Percentiles rank a stretch among this genome's conserved stretches.
Conservation (phyloP, 2,113 vertebrate species). For the Elgaria multicarinata region DNA sequence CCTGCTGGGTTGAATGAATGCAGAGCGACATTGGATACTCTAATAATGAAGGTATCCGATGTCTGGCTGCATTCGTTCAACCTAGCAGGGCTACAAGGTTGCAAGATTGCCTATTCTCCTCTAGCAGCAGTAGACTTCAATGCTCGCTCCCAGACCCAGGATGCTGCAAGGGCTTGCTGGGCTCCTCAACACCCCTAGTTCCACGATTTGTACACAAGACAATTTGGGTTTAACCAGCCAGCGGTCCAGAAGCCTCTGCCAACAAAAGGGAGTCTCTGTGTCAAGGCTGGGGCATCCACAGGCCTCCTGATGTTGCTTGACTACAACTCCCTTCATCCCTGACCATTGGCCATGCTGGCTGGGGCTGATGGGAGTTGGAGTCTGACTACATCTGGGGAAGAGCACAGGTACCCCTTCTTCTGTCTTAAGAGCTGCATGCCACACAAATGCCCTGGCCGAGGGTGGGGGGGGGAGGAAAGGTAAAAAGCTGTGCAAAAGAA, state of each 20-base stretch:
- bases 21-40: neutral
- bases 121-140: no score
- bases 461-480: neutral
- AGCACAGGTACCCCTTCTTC: no score
- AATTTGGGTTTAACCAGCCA: neutral
- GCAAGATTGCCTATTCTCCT: no score
- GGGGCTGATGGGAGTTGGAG: no score
- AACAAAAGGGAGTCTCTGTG: neutral
- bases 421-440: neutral
- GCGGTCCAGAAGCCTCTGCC: neutral
- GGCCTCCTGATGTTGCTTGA: no score
- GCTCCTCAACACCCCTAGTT: neutral
- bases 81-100: no score
- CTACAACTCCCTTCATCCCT: no score
- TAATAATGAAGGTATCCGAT: neutral
- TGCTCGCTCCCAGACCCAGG: neutral
- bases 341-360: no score
- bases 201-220: conserved; percentile 1
- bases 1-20: neutral
- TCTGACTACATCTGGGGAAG: no score
- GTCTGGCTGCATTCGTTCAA: no score
- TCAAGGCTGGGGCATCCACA: no score
- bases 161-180: neutral
- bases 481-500: neutral
- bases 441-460: no score